These are phyloP conservation scores for Drosophila miranda DNA, from an alignment of 1,140 invertebrate genomes.

Conservation along the genomic window DNA sequence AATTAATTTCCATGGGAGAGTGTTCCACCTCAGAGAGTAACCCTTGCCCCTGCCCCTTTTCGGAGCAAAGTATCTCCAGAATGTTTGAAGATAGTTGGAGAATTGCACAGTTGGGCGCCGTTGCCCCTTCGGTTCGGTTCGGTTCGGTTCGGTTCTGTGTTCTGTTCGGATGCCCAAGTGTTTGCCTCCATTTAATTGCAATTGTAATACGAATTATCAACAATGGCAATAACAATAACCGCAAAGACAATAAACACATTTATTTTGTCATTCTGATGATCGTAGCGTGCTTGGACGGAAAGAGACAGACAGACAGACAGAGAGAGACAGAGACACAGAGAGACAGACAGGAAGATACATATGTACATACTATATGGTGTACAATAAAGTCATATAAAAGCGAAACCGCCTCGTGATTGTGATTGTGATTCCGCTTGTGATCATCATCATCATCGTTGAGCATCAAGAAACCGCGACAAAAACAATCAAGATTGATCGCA, in stretches of 20 bases:
- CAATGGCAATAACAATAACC: constrained; percentile 16
- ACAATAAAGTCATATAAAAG: too few species aligned
- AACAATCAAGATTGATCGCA: too few species aligned
- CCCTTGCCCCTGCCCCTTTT: too few species aligned
- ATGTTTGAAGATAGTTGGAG: too few species aligned
- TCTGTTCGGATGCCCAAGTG: constrained; percentile 9
- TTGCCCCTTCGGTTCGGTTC: constrained; percentile 51
- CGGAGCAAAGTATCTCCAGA: too few species aligned
- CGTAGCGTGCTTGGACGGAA: constrained; percentile 22
- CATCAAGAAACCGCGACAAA: too few species aligned
- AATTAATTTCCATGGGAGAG: too few species aligned
- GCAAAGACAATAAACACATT: constrained; percentile 52
- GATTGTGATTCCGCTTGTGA: too few species aligned
- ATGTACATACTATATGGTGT: neutral
- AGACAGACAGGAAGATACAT: constrained; percentile 1
- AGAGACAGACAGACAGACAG: constrained; percentile 6
- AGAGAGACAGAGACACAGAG: constrained; percentile 3
- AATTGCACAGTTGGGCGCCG: constrained; percentile 43
- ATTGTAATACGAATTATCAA: constrained; percentile 52
- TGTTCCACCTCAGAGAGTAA: too few species aligned
- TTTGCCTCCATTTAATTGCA: constrained; percentile 62
- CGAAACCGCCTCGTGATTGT: too few species aligned
- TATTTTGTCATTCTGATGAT: constrained; percentile 55
- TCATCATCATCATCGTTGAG: too few species aligned
- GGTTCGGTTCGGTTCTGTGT: constrained; percentile 24